Evolutionary conservation across 2,888 invertebrate species (phyloP).

Genomic region (Macrophya annulata): DNA sequence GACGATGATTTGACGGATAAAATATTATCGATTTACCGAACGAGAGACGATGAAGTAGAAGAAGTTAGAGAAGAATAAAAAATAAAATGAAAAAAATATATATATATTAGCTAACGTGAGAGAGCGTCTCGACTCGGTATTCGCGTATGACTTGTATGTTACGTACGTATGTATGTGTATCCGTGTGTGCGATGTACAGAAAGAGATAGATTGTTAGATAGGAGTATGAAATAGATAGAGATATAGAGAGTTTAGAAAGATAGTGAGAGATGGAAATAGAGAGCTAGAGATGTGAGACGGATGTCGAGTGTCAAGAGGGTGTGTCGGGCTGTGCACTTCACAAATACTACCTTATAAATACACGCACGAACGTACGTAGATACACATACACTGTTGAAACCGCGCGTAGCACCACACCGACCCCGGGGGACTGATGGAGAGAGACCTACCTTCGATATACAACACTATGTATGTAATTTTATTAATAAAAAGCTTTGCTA

Average conservation of each 20-base stretch:
- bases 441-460: conserved; percentile 54
- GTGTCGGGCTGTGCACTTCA: conserved; percentile 70
- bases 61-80: not conserved
- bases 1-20: too few species aligned
- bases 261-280: conserved; percentile 55
- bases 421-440: conserved; percentile 50
- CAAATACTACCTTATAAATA: conserved; percentile 59
- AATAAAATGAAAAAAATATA: not conserved
- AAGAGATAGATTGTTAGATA: not conserved
- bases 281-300: conserved; percentile 67
- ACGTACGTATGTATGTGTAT: too few species aligned
- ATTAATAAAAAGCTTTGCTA: not conserved
- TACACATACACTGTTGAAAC: conserved; percentile 56
- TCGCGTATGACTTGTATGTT: not conserved
- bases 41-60: not conserved
- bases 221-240: conserved; percentile 44
- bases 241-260: conserved; percentile 58
- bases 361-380: conserved; percentile 46
- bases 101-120: conserved; percentile 1
- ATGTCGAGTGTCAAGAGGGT: conserved; percentile 74
- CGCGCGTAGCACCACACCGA: conserved; percentile 62
- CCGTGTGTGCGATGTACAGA: not conserved
- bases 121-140: not conserved
- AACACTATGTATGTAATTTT: not conserved
- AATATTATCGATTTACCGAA: not conserved